Evolutionary conservation across 2,113 vertebrate genomes (phyloP).

Genomic region (Grammomys surdaster): DNA sequence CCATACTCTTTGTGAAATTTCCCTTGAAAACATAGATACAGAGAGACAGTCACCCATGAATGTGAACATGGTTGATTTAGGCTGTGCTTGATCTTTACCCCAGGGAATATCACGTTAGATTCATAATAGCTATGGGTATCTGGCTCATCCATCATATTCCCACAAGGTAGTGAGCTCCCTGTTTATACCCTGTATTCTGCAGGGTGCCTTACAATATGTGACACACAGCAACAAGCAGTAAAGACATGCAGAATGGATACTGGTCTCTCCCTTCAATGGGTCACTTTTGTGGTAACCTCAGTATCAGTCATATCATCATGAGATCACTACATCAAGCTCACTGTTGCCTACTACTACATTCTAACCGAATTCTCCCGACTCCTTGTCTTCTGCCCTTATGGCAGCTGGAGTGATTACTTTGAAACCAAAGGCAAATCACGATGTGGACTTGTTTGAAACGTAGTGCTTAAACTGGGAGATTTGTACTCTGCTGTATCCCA

Average conservation of each 20-base stretch:
- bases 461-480: background rate
- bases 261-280: background rate
- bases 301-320: background rate
- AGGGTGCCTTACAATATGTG: background rate
- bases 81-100: too few relatives aligned
- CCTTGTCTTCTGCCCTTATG: background rate
- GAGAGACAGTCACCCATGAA: too few relatives aligned
- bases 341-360: background rate
- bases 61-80: background rate
- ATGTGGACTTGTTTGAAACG: background rate
- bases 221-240: background rate
- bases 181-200: background rate
- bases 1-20: background rate
- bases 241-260: background rate
- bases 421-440: background rate
- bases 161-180: background rate
- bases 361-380: background rate
- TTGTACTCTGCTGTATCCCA: background rate
- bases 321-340: background rate
- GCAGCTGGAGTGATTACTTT: background rate
- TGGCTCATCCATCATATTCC: background rate
- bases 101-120: too few relatives aligned
- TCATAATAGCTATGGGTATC: rapidly evolving
- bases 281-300: background rate
- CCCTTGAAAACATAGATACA: too few relatives aligned